Percentiles rank a stretch among this genome's conserved stretches.
These are phyloP conservation scores for Dufourea novaeangliae DNA, from an alignment of 1,140 invertebrate genomes.

Conservation along the genomic window DNA sequence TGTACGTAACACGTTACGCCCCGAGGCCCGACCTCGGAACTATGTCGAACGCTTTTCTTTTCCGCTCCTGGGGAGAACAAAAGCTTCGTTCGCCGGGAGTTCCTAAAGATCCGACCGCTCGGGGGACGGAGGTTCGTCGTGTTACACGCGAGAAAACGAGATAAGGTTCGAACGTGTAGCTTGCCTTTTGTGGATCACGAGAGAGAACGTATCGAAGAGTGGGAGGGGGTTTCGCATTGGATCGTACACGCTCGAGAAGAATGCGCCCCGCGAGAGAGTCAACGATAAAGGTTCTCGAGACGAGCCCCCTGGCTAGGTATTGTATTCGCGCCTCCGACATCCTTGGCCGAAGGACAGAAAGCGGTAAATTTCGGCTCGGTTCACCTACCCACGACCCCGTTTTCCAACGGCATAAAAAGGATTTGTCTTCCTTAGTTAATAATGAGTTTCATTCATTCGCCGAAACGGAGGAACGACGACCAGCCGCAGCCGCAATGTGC, in stretches of 20 bases:
- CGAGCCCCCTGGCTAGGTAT: too few species aligned
- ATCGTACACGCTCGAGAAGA: not conserved
- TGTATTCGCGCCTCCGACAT: slow-evolving; percentile 30
- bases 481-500: slow-evolving; percentile 34
- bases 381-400: slow-evolving; percentile 23
- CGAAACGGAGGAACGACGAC: slow-evolving; percentile 35
- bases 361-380: slow-evolving; percentile 38
- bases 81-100: slow-evolving; percentile 9
- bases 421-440: slow-evolving; percentile 46
- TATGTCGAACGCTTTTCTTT: slow-evolving; percentile 39
- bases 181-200: slow-evolving; percentile 34
- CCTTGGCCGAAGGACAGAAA: slow-evolving; percentile 32
- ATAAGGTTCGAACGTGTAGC: slow-evolving; percentile 24
- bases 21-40: slow-evolving; percentile 39
- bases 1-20: slow-evolving; percentile 35
- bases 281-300: slow-evolving; percentile 23
- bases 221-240: not conserved
- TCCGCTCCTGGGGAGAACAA: slow-evolving; percentile 21
- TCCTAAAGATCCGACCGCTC: slow-evolving; percentile 21
- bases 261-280: slow-evolving; percentile 4
- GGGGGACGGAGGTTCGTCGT: slow-evolving; percentile 19
- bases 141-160: slow-evolving; percentile 34
- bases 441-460: slow-evolving; percentile 49
- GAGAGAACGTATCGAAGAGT: slow-evolving; percentile 25
- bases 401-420: slow-evolving; percentile 17